Evolutionary conservation across 2,888 invertebrate genomes (phyloP).

Genomic region (Ypsolopha sequella): DNA sequence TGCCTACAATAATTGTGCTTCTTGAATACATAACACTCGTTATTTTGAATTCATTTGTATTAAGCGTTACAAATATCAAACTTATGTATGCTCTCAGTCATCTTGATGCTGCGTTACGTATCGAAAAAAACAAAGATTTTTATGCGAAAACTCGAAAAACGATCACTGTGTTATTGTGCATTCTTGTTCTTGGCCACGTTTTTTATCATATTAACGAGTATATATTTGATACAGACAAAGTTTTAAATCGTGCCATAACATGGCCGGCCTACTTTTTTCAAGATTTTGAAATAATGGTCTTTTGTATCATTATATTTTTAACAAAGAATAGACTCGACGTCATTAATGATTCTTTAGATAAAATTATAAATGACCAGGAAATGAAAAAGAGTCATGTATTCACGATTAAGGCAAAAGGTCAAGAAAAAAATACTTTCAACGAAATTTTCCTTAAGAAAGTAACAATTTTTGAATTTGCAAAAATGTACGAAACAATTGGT

Average conservation of each 20-base stretch:
- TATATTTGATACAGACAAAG: not conserved
- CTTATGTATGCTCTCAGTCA: slow-evolving; percentile 3
- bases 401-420: not conserved
- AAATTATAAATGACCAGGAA: not conserved
- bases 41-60: slow-evolving; percentile 1
- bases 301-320: slow-evolving; percentile 3
- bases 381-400: not conserved
- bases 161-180: not conserved
- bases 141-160: slow-evolving; percentile 1
- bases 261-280: slow-evolving; percentile 4
- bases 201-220: not conserved
- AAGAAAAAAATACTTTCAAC: not conserved
- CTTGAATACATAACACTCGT: slow-evolving; percentile 4
- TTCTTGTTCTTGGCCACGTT: not conserved
- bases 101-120: slow-evolving; percentile 2
- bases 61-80: slow-evolving; percentile 5
- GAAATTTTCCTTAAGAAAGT: not conserved
- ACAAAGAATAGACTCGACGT: slow-evolving; percentile 1
- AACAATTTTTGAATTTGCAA: slow-evolving; percentile 7
- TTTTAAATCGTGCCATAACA: not conserved
- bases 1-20: slow-evolving; percentile 1
- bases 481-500: slow-evolving; percentile 8
- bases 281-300: slow-evolving; percentile 3
- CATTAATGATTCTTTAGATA: slow-evolving; percentile 3
- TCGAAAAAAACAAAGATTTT: not conserved